These are phyloP conservation scores for Pempheris klunzingeri DNA, from an alignment of 2,797 vertebrate genomes.

Conservation along the genomic window DNA sequence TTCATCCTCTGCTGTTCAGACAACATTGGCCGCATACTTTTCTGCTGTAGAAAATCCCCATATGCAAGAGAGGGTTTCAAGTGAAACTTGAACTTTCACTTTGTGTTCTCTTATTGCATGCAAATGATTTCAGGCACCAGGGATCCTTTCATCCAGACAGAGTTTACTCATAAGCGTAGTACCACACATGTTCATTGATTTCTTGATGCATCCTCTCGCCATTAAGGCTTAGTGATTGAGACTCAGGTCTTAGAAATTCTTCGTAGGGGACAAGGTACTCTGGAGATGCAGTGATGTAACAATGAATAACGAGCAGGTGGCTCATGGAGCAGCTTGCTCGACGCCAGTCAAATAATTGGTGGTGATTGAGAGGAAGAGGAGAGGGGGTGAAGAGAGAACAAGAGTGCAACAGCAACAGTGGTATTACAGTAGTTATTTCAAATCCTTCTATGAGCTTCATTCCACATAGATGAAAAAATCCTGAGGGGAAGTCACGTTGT, in stretches of 20 bases:
- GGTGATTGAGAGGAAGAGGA: conserved; percentile 40
- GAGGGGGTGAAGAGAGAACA: conserved; percentile 21
- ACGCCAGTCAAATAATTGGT: conserved; percentile 59
- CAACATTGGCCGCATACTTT: conserved; percentile 22
- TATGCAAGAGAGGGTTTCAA: neutral
- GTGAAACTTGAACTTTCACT: conserved; percentile 30
- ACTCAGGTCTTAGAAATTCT: conserved; percentile 49
- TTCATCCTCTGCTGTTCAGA: neutral
- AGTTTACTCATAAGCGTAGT: conserved; percentile 51
- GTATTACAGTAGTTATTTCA: conserved; percentile 51
- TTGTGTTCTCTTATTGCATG: conserved; percentile 35
- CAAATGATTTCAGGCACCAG: conserved; percentile 44
- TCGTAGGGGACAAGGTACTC: conserved; percentile 34
- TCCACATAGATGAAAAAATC: conserved; percentile 41
- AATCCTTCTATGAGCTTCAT: conserved; percentile 36
- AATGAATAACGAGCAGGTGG: conserved; percentile 64
- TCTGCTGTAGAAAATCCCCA: conserved; percentile 10
- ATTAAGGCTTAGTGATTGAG: conserved; percentile 55
- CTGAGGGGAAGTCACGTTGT: conserved; percentile 49
- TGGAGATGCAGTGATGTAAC: conserved; percentile 39
- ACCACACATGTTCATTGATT: conserved; percentile 33
- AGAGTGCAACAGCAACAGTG: conserved; percentile 45
- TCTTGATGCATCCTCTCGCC: conserved; percentile 29
- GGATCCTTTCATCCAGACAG: conserved; percentile 43
- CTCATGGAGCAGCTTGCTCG: conserved; percentile 38